phyloP scores from a whole-genome alignment of 2,797 vertebrate genomes.

The Semotilus atromaculatus region DNA sequence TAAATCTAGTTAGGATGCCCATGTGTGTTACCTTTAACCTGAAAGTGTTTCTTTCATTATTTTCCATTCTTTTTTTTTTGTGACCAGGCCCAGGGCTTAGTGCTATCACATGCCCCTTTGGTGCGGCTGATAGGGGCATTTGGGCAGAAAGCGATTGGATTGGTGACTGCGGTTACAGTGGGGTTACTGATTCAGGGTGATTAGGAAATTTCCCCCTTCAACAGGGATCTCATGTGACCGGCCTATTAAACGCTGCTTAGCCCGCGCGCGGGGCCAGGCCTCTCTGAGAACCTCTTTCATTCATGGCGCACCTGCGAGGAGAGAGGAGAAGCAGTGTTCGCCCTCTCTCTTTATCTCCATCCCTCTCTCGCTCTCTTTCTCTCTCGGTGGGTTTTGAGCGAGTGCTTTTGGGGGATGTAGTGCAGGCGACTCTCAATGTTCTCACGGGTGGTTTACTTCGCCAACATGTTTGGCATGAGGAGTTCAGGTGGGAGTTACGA shows the following conservation, averaged over 20 bases:
- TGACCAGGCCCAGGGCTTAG: neutral
- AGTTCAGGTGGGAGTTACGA: slow-evolving; percentile 80
- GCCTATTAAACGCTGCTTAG: slow-evolving; percentile 80
- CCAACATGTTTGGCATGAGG: slow-evolving; percentile 84
- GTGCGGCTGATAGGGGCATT: slow-evolving; percentile 38
- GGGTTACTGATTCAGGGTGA: slow-evolving; percentile 78
- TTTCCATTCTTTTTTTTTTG: neutral
- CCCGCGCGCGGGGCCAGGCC: slow-evolving; percentile 50
- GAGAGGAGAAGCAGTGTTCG: slow-evolving; percentile 48
- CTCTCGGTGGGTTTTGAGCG: slow-evolving; percentile 37
- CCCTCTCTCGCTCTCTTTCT: slow-evolving; percentile 42
- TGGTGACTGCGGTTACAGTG: slow-evolving; percentile 73
- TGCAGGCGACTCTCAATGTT: slow-evolving; percentile 76
- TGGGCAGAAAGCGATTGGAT: slow-evolving; percentile 71
- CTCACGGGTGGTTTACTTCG: slow-evolving; percentile 75
- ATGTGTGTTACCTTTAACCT: slow-evolving; percentile 32
- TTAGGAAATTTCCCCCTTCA: slow-evolving; percentile 71
- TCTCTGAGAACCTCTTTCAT: slow-evolving; percentile 61
- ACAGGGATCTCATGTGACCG: slow-evolving; percentile 83
- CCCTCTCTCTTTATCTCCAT: slow-evolving; percentile 31
- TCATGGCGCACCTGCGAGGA: slow-evolving; percentile 56
- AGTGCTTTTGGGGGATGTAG: slow-evolving; percentile 67
- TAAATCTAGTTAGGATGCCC: neutral
- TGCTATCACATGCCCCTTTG: slow-evolving; percentile 40
- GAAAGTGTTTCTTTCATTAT: slow-evolving; percentile 18